Evolutionary conservation across 2,888 invertebrate species (phyloP).

Genomic region (Andrena chrysosceles): DNA sequence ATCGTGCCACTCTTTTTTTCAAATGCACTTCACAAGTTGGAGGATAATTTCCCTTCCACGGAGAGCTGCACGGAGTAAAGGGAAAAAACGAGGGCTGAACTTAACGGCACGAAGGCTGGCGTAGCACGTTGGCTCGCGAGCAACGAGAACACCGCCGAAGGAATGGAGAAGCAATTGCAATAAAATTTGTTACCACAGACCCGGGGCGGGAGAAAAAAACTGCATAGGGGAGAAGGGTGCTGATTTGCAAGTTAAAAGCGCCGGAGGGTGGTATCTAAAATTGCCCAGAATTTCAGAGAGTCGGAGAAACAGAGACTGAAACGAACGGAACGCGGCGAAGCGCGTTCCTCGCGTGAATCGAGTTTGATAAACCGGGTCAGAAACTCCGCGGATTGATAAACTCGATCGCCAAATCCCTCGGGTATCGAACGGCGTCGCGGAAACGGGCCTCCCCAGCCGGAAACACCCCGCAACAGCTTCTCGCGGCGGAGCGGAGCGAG

Average conservation of each 20-base stretch:
- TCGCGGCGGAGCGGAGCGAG: conserved; percentile 35
- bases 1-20: not conserved
- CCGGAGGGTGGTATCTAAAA: conserved; percentile 25
- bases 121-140: conserved; percentile 11
- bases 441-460: conserved; percentile 19
- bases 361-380: conserved; percentile 2
- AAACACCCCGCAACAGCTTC: conserved; percentile 18
- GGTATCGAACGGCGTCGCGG: conserved; percentile 49
- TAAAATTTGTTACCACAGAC: conserved; percentile 44
- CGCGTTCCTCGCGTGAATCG: conserved; percentile 24
- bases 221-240: not conserved
- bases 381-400: conserved; percentile 52
- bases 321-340: not conserved
- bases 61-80: not conserved
- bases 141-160: conserved; percentile 29
- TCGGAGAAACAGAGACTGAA: too few relatives aligned
- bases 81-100: conserved; percentile 3
- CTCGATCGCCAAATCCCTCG: conserved; percentile 52
- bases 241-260: conserved; percentile 54
- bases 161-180: conserved; percentile 26
- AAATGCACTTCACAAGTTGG: conserved; percentile 11
- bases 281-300: conserved; percentile 26
- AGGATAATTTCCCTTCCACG: conserved; percentile 21
- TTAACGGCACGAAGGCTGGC: conserved; percentile 7
- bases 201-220: not conserved